These are phyloP conservation scores for Hetaerina titia DNA, from an alignment of 2,888 invertebrate species.

Conservation along the genomic window DNA sequence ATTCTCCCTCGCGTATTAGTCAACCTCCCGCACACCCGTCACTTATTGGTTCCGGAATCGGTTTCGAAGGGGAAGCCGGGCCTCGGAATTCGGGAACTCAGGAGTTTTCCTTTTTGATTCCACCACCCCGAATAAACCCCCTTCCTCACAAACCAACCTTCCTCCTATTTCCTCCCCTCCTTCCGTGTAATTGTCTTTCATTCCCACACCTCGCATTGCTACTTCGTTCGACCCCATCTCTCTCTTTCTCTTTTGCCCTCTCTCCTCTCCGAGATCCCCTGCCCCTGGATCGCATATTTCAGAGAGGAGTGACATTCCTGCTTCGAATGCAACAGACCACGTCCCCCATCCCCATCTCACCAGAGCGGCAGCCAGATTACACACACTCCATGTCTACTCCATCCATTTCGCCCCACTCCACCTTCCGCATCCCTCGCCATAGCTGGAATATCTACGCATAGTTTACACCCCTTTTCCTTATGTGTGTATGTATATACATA, in stretches of 20 bases:
- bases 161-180: neutral
- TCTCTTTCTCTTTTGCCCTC: neutral
- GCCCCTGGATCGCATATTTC: constrained; percentile 34
- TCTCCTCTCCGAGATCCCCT: neutral
- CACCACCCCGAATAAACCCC: neutral
- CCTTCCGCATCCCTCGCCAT: neutral
- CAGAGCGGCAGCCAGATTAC: neutral
- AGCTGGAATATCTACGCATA: constrained; percentile 20
- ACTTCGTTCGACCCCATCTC: neutral
- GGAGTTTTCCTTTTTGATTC: constrained; percentile 28
- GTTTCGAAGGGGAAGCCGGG: neutral
- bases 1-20: constrained; percentile 45
- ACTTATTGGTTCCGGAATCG: neutral
- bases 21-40: constrained; percentile 19
- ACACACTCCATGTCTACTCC: neutral
- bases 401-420: neutral
- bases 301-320: constrained; percentile 45
- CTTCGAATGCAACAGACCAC: neutral
- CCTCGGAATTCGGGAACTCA: constrained; percentile 43
- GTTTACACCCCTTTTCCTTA: neutral
- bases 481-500: neutral
- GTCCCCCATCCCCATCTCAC: neutral
- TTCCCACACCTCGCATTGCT: neutral
- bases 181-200: neutral
- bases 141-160: neutral